A percentile compares a stretch with the other conserved stretches of the same genome.
phyloP scores from a whole-genome alignment of 2,888 invertebrate species.

The Heliconius charithonia region DNA sequence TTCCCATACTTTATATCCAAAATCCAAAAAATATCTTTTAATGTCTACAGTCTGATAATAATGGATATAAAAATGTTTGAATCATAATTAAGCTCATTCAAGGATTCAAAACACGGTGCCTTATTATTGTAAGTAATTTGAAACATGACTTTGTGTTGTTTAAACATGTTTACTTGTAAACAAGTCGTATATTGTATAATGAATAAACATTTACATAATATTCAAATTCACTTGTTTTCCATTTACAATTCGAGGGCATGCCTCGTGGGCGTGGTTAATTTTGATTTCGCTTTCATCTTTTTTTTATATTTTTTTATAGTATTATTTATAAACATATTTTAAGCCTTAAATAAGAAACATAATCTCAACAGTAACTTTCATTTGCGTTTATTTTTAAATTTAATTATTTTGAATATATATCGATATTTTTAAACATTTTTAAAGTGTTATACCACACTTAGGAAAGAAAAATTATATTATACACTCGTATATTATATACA shows the following conservation, averaged over 20 bases:
- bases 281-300: neutral
- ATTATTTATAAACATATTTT: no score
- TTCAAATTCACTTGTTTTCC: neutral
- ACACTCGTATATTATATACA: no score
- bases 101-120: neutral
- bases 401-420: no score
- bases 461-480: no score
- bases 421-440: no score
- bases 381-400: no score
- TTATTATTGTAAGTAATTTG: constrained; percentile 10
- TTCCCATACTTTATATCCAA: neutral
- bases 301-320: neutral
- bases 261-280: neutral
- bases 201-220: neutral
- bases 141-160: neutral
- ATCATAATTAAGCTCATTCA: neutral
- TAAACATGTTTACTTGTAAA: neutral
- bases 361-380: no score
- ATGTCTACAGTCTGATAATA: neutral
- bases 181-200: neutral
- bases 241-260: neutral
- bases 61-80: neutral
- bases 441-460: no score
- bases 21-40: no score
- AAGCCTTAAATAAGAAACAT: no score